These are phyloP conservation scores for Smutsia gigantea DNA, from an alignment of 2,797 vertebrate species.

Conservation along the genomic window DNA sequence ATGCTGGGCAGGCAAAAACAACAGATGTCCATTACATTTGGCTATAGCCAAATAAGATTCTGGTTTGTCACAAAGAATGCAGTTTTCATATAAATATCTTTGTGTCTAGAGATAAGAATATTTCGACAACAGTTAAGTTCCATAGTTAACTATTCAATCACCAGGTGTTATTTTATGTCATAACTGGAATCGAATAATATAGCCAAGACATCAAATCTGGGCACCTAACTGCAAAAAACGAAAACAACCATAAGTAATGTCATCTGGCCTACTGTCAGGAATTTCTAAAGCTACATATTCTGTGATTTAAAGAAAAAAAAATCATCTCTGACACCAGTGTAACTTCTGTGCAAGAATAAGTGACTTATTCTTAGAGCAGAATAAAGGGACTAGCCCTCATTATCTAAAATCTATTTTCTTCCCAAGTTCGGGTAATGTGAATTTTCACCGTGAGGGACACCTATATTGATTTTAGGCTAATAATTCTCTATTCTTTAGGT, in stretches of 20 bases:
- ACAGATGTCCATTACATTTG: slow-evolving; percentile 79
- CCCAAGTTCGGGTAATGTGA: neutral
- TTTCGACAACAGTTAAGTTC: slow-evolving; percentile 66
- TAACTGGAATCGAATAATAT: slow-evolving; percentile 46
- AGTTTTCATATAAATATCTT: slow-evolving; percentile 79
- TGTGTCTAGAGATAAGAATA: slow-evolving; percentile 76
- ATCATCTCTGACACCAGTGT: slow-evolving; percentile 55
- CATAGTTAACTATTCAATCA: slow-evolving; percentile 70
- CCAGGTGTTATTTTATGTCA: slow-evolving; percentile 48
- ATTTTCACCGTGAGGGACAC: neutral
- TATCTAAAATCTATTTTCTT: slow-evolving; percentile 50
- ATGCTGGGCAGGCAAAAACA: slow-evolving; percentile 68
- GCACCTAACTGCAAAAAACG: slow-evolving; percentile 45
- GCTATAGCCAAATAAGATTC: slow-evolving; percentile 76
- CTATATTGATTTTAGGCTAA: neutral
- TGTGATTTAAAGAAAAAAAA: slow-evolving; percentile 57
- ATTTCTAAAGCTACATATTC: slow-evolving; percentile 69
- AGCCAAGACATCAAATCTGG: slow-evolving; percentile 44
- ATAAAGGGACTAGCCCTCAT: slow-evolving; percentile 53
- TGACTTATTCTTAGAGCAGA: slow-evolving; percentile 58
- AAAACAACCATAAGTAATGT: slow-evolving; percentile 53
- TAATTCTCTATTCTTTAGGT: slow-evolving; percentile 45
- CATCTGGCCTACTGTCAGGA: slow-evolving; percentile 68
- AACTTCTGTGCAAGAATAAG: slow-evolving; percentile 65
- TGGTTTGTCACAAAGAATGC: slow-evolving; percentile 76